Evolutionary conservation across 2,888 invertebrate species (phyloP).

Genomic region (Caenorhabditis sinica): DNA sequence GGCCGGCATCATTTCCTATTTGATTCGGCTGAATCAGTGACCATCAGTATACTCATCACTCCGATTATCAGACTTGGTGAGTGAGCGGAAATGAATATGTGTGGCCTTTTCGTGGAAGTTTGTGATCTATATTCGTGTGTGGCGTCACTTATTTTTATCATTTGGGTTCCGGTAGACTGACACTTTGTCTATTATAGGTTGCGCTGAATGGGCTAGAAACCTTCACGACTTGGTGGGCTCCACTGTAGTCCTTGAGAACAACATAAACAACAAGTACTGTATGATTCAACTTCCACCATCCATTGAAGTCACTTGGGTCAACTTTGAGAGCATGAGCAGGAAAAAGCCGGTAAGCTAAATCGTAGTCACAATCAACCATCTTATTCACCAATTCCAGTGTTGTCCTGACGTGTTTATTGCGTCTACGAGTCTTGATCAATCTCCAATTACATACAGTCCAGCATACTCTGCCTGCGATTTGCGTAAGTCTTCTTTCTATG

Average conservation of each 20-base stretch:
- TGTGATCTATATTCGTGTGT: background rate
- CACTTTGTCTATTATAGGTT: slow-evolving; percentile 16
- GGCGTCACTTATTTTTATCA: slow-evolving; percentile 33
- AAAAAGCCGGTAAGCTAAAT: slow-evolving; percentile 8
- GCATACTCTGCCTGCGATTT: slow-evolving; percentile 44
- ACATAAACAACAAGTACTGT: slow-evolving; percentile 12
- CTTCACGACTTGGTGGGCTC: slow-evolving; percentile 9
- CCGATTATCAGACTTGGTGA: slow-evolving; percentile 50
- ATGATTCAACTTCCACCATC: slow-evolving; percentile 46
- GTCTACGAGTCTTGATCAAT: slow-evolving; percentile 26
- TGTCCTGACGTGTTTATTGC: slow-evolving; percentile 54
- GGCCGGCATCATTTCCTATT: slow-evolving; percentile 53
- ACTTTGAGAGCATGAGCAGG: slow-evolving; percentile 9
- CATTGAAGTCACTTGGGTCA: slow-evolving; percentile 35
- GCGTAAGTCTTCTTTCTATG: slow-evolving; percentile 43
- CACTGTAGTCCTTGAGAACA: slow-evolving; percentile 31
- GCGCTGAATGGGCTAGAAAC: slow-evolving; percentile 37
- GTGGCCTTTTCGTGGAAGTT: slow-evolving; percentile 35
- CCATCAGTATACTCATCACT: slow-evolving; percentile 27
- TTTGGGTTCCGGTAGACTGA: background rate
- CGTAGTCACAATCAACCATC: background rate
- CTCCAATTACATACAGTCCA: slow-evolving; percentile 44
- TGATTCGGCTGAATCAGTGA: slow-evolving; percentile 49
- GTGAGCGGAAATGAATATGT: slow-evolving; percentile 47
- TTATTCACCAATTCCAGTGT: slow-evolving; percentile 41